Percentiles rank a stretch among this genome's conserved stretches.
Conservation (phyloP, 2,797 vertebrate genomes). For the Cynopterus sphinx region DNA sequence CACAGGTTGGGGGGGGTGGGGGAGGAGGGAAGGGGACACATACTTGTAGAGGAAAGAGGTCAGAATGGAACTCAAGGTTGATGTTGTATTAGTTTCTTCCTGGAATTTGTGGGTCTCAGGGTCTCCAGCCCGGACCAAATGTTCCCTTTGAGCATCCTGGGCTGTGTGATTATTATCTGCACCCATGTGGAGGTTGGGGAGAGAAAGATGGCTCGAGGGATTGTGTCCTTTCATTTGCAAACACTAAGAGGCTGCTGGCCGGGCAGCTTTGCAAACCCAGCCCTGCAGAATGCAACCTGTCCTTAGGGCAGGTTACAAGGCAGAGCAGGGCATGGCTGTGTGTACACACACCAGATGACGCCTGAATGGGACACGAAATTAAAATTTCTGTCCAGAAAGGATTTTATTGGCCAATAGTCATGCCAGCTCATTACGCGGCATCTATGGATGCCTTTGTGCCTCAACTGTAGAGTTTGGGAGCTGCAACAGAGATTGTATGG, state of each 20-base stretch:
- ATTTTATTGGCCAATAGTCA: not conserved
- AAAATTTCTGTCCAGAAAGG: not conserved
- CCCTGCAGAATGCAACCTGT: constrained; percentile 69
- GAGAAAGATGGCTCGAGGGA: constrained; percentile 12
- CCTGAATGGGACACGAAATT: not conserved
- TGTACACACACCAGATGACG: constrained; percentile 20
- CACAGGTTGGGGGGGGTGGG: not conserved
- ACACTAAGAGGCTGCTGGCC: constrained; percentile 53
- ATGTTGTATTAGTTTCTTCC: not conserved
- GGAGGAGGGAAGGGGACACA: not conserved
- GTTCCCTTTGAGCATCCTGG: not conserved
- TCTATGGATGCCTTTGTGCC: not conserved
- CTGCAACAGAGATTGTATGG: not conserved
- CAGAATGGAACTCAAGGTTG: not conserved
- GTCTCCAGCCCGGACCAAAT: not conserved
- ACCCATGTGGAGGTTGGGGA: not conserved
- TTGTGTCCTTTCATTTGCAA: constrained; percentile 32
- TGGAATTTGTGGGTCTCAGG: not conserved
- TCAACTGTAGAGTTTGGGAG: not conserved
- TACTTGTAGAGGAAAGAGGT: not conserved
- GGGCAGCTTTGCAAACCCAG: constrained; percentile 74
- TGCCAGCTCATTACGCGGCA: no score
- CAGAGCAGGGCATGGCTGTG: constrained; percentile 68
- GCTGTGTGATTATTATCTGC: not conserved
- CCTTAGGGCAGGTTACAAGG: constrained; percentile 67